Base-by-base conservation (phyloP, 2,888 invertebrate species). In the Trichopoda pennipes region DNA sequence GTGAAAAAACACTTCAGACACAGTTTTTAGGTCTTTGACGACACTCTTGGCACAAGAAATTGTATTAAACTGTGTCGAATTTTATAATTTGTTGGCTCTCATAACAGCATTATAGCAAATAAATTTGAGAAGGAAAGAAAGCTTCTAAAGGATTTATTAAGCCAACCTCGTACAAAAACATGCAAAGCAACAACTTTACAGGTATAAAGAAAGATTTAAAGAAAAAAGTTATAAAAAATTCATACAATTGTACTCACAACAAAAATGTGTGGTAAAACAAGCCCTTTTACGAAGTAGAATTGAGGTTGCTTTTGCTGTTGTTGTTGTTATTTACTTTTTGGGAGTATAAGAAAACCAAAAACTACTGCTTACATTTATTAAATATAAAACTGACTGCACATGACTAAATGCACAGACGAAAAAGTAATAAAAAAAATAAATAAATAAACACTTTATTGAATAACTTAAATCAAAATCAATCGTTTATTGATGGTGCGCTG, bases 401-500 rank as follows among this genome's bases (percentile, higher is more conserved):
- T 74, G 68, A 42, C 64, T 53, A 21, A 19, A 32, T 72, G 2
- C 23, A 68, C 9, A 17, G 56, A 51, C 63, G 23, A 53, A 55
- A 28, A 49, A 61, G 0, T 23, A 21, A 51, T 16, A 49, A 28
- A 61, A 73, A 1, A 35, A 63, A 23, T 60, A 42, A 28, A 44
- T 51, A 38, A 38, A 12, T 35, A 35, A 35, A 35, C 32, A 49
- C 38, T 38, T 23, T 63, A 55, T 55, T 76, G 32, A 76, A 76
- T 81, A 47, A 38, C 60, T 76, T 66, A 61, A 75, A 80, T 66
- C 64, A 80, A 80, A 80, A 81, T 77, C 73, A 51, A 77, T 69
- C 66, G 77, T 69, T 73, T 74, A 77, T 81, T 81, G 63, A 69
- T 74, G 68, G 77, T 64, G 17, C 14, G 42, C 17, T 63, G 73